phyloP scores from a whole-genome alignment of 2,888 invertebrate genomes.

The Chrysina gloriosa region DNA sequence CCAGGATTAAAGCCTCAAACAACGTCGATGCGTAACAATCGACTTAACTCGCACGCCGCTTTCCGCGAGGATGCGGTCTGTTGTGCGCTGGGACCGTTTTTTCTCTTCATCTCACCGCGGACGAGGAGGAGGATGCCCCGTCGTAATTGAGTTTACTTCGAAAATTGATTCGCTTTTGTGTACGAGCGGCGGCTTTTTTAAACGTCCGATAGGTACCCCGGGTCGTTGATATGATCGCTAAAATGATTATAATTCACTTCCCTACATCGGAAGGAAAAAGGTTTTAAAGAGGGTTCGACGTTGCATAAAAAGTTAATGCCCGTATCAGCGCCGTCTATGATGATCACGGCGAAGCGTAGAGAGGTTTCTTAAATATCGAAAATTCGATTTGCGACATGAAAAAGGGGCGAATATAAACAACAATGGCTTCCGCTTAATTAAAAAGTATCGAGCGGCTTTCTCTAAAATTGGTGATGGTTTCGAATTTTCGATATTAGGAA shows the following conservation, averaged over 20 bases:
- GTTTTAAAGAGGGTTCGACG: constrained; percentile 25
- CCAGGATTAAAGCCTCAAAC: constrained; percentile 50
- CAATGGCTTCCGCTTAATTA: no score
- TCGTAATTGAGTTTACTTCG: constrained; percentile 27
- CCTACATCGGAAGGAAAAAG: background rate
- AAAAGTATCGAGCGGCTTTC: no score
- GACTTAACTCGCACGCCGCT: constrained; percentile 49
- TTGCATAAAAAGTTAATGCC: constrained; percentile 11
- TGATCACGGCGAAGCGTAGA: background rate
- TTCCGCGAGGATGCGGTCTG: background rate
- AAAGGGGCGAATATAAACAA: no score
- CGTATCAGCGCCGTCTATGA: background rate
- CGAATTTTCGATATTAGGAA: no score
- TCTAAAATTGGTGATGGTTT: no score
- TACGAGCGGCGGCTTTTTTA: constrained; percentile 20
- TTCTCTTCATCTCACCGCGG: background rate
- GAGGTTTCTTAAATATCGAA: background rate
- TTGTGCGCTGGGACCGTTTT: background rate
- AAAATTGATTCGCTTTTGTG: constrained; percentile 28
- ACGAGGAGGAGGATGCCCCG: background rate
- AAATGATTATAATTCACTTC: constrained; percentile 27
- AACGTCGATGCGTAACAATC: constrained; percentile 55
- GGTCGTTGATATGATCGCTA: constrained; percentile 25
- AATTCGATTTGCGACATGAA: background rate
- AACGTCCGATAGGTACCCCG: constrained; percentile 14